Evolutionary conservation across 2,113 vertebrate genomes (phyloP).

Genomic region (Castor canadensis): DNA sequence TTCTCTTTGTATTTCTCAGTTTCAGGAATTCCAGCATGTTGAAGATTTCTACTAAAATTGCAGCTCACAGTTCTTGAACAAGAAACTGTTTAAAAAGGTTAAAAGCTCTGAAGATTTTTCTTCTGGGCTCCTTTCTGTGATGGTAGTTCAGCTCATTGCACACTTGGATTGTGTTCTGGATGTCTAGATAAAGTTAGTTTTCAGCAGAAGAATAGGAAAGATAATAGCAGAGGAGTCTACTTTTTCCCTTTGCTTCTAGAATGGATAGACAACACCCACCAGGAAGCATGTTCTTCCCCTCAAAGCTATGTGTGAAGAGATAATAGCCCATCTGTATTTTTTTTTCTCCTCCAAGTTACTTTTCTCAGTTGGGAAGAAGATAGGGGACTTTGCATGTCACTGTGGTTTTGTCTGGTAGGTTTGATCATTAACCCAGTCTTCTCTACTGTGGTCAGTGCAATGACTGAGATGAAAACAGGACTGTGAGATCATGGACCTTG

Average conservation of each 20-base stretch:
- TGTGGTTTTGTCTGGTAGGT: conserved; percentile 14
- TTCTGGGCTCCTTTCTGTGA: not conserved
- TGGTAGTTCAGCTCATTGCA: not conserved
- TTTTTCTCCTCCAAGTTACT: not conserved
- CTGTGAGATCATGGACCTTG: not conserved
- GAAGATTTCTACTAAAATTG: not conserved
- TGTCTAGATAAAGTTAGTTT: not conserved
- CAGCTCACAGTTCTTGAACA: not conserved
- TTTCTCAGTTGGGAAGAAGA: not conserved
- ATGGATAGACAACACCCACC: not conserved
- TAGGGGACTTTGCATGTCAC: not conserved
- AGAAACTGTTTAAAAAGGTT: conserved; percentile 39
- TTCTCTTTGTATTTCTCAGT: not conserved
- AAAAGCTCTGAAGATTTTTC: not conserved
- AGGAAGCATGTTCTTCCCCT: not conserved
- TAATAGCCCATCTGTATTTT: not conserved
- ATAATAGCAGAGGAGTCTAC: not conserved
- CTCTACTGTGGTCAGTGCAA: not conserved
- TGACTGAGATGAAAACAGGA: not conserved
- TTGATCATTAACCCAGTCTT: not conserved
- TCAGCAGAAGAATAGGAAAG: not conserved
- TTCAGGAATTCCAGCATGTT: not conserved
- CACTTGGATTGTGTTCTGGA: not conserved
- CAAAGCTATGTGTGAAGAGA: not conserved
- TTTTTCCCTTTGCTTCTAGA: not conserved